Evolutionary conservation across 92 coral and sea anemone genomes (phyloP), one percentile per base, ranked within the genome.

Genomic region (Parazoanthus swiftii): DNA sequence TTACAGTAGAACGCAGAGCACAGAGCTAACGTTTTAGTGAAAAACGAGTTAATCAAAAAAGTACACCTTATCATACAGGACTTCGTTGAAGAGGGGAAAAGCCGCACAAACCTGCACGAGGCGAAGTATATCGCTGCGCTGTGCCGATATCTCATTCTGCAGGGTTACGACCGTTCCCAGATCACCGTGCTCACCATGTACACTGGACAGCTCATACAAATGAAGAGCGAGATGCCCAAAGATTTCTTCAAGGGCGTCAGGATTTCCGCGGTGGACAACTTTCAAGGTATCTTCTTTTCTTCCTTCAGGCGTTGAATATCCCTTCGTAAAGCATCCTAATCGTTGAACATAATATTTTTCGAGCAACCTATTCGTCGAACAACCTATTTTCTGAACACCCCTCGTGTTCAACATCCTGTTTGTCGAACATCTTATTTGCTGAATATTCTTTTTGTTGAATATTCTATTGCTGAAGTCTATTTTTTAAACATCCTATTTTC

Each of bases 261-360:
- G 81, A 91, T 95, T 42, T 95, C 95, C 70, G 98, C 98, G 20
- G 99, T 97, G 51, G 99, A 97, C 90, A 97, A 97, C 90, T 97
- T 96, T 90, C 99, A 96, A 51, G 98, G 76, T 76, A 85, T 37
- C 35, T 82, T 18, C 18, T 4, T 39, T 39, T 37, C 35, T 82
- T 18, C 18, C 42, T 39, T 39, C 4, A 4, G 42, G 4, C 1
- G 7, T 46, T 46, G 51, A 46, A 46, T 10, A 46, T 5, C 51
- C 51, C 11, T 5, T 46, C 33, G 33, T 29, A 29, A 29, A 29
- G 33, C 33, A 29, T 29, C 33, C 33, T 29, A 29, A 29, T 46
- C 9, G 42, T 39, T 39, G 42, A 39, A 39, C 42, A 39, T 39
- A 39, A 2, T 39, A 39, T 39, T 39, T 59, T 16, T 65, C 3